Evolutionary conservation across 2,797 vertebrate genomes (phyloP).

Genomic region (Microctenopoma steveboyesi): DNA sequence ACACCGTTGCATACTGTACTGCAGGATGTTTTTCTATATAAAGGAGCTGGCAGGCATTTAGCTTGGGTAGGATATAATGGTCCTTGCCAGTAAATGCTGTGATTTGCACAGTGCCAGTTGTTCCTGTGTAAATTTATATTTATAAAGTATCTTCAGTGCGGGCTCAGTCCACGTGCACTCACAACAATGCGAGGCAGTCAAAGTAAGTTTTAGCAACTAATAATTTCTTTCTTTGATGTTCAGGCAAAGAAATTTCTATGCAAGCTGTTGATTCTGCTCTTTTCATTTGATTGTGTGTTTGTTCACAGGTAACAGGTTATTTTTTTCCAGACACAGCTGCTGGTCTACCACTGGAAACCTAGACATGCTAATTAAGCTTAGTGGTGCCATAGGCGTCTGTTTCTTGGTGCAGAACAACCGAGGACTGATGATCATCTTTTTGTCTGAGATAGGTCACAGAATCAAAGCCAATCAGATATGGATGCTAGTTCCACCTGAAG

Average conservation of each 20-base stretch:
- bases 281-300: slow-evolving; percentile 21
- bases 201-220: too few relatives aligned
- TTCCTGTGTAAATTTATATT: not conserved
- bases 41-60: slow-evolving; percentile 24
- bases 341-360: slow-evolving; percentile 21
- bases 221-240: not conserved
- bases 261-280: slow-evolving; percentile 1
- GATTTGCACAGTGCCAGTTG: not conserved
- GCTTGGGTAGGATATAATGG: slow-evolving; percentile 3
- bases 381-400: slow-evolving; percentile 35
- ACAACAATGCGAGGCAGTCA: slow-evolving; percentile 4
- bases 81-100: slow-evolving; percentile 29
- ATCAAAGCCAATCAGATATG: slow-evolving; percentile 58
- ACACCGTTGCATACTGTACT: slow-evolving; percentile 6
- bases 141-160: not conserved
- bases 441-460: slow-evolving; percentile 52
- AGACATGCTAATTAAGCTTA: slow-evolving; percentile 45
- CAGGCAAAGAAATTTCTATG: not conserved
- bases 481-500: slow-evolving; percentile 1
- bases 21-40: slow-evolving; percentile 6
- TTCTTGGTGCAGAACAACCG: slow-evolving; percentile 26
- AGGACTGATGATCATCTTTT: slow-evolving; percentile 57
- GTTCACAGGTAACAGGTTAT: slow-evolving; percentile 32
- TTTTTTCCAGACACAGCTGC: slow-evolving; percentile 48
- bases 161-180: slow-evolving; percentile 5